Conservation (phyloP, 2,113 vertebrate genomes). For the Apteryx owenii region DNA sequence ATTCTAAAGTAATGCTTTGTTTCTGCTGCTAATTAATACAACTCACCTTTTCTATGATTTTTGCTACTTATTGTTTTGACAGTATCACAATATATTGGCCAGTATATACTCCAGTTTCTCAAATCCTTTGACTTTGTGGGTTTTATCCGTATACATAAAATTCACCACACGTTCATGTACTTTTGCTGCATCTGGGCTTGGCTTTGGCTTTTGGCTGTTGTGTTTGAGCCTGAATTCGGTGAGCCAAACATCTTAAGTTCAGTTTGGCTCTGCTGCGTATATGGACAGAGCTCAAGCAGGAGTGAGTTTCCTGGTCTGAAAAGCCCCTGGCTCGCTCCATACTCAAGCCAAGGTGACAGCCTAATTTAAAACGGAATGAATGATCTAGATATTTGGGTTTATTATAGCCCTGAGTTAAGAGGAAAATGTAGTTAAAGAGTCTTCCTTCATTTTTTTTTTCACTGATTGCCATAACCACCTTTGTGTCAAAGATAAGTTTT, state of each 20-base stretch:
- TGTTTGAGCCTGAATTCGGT: neutral
- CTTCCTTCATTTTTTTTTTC: neutral
- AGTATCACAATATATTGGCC: neutral
- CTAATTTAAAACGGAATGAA: neutral
- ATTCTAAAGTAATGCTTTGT: neutral
- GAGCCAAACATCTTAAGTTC: neutral
- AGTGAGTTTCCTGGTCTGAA: neutral
- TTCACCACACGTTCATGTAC: rapidly evolving
- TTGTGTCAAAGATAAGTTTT: neutral
- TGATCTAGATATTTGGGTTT: neutral
- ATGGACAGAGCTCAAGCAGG: neutral
- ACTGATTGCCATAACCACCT: neutral
- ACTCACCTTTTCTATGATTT: neutral
- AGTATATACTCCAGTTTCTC: neutral
- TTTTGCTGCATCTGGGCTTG: neutral
- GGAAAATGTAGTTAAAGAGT: neutral
- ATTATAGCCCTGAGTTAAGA: neutral
- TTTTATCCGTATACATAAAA: neutral
- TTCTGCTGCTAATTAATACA: neutral
- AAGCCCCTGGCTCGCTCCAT: neutral
- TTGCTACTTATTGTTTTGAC: neutral
- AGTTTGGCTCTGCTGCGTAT: neutral
- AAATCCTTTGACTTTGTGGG: neutral
- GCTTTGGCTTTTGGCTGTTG: neutral
- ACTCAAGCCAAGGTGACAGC: neutral